phyloP scores from a whole-genome alignment of 2,797 vertebrate genomes.

The Strix occidentalis region DNA sequence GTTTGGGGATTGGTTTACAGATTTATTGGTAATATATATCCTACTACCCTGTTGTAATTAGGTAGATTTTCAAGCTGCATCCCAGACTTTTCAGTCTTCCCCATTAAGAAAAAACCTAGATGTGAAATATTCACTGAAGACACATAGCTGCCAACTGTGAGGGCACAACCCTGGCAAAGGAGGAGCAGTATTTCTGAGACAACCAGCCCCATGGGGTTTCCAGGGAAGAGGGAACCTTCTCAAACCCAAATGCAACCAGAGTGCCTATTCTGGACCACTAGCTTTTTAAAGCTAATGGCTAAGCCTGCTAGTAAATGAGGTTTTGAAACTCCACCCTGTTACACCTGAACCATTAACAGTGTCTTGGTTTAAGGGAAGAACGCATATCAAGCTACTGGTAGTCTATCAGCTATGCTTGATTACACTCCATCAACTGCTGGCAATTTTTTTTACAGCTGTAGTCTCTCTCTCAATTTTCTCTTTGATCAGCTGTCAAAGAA shows the following conservation, averaged over 20 bases:
- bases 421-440: neutral
- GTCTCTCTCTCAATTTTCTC: neutral
- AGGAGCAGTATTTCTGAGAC: neutral
- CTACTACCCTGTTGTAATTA: neutral
- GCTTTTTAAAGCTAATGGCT: neutral
- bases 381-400: neutral
- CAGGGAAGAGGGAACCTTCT: neutral
- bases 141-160: neutral
- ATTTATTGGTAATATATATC: neutral
- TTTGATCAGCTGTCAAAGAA: neutral
- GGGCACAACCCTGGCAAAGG: neutral
- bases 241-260: neutral
- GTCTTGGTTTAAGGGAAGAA: neutral
- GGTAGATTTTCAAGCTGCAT: neutral
- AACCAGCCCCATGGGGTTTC: neutral
- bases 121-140: neutral
- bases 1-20: neutral
- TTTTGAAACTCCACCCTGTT: neutral
- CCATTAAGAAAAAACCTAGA: neutral
- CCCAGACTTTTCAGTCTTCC: neutral
- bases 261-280: neutral
- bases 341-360: neutral
- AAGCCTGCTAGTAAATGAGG: neutral
- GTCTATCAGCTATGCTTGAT: neutral
- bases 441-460: neutral